Conservation (phyloP, 2,113 vertebrate species). For the Apaloderma vittatum region DNA sequence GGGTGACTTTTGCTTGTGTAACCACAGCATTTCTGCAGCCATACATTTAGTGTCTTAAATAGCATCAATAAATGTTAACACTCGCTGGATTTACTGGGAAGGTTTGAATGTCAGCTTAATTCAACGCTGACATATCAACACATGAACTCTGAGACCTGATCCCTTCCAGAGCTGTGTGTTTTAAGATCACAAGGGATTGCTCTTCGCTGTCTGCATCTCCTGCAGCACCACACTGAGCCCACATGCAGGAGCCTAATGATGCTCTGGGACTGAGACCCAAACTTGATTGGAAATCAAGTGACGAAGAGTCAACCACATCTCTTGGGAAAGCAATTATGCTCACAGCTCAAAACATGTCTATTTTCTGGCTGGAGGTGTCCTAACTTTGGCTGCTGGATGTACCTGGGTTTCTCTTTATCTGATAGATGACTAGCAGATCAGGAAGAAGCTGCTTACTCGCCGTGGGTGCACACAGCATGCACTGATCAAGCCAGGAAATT, state of each 20-base stretch:
- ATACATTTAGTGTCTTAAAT: neutral
- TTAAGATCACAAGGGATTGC: neutral
- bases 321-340: neutral
- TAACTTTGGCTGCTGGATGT: neutral
- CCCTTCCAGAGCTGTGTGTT: neutral
- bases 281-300: neutral
- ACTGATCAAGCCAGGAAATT: neutral
- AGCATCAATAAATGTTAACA: neutral
- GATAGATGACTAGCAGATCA: neutral
- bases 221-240: neutral
- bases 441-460: neutral
- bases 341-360: rapidly evolving
- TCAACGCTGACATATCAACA: neutral
- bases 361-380: neutral
- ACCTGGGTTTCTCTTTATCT: neutral
- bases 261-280: neutral
- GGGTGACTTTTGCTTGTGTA: neutral
- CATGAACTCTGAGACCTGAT: neutral
- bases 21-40: neutral
- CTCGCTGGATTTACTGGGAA: constrained; percentile 15
- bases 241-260: rapidly evolving
- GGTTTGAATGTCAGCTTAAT: neutral
- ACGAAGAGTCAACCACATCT: neutral
- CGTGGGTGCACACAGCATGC: rapidly evolving
- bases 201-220: neutral